A percentile compares a stretch with the other conserved stretches of the same genome.
These are phyloP conservation scores for Aphelenchoides besseyi DNA, from an alignment of 1,140 invertebrate species.

Conservation along the genomic window DNA sequence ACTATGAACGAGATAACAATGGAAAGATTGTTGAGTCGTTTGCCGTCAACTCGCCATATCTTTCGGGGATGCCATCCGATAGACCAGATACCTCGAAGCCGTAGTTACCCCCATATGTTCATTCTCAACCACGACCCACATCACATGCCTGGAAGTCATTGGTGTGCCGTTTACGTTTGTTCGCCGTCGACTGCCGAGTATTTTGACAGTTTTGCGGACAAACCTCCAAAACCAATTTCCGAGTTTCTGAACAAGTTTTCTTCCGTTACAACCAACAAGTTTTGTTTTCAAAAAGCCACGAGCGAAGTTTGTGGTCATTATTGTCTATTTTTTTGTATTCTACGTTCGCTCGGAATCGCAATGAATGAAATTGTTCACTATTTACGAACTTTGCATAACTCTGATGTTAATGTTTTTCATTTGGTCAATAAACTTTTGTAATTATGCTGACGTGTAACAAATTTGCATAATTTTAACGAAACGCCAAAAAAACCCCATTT, in stretches of 20 bases:
- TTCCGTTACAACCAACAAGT: background rate
- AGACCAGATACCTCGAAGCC: background rate
- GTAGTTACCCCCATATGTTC: background rate
- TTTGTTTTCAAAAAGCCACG: background rate
- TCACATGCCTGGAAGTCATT: background rate
- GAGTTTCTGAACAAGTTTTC: background rate
- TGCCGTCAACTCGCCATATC: background rate
- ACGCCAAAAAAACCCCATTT: too few relatives aligned
- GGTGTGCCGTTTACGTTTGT: background rate
- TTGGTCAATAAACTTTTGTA: constrained; percentile 2
- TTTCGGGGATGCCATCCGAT: background rate
- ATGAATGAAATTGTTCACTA: background rate
- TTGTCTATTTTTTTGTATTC: background rate
- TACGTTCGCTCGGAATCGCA: background rate
- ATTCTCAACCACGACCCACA: background rate
- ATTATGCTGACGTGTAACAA: too few relatives aligned
- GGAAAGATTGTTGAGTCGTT: background rate
- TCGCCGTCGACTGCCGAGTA: background rate
- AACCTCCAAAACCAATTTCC: background rate
- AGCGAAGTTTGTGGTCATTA: background rate
- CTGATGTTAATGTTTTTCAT: background rate
- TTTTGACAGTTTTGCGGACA: background rate
- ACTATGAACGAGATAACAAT: background rate
- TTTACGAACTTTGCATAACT: background rate
- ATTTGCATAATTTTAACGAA: too few relatives aligned